These are phyloP conservation scores for Gymnodraco acuticeps DNA, from an alignment of 2,797 vertebrate species.

Conservation along the genomic window DNA sequence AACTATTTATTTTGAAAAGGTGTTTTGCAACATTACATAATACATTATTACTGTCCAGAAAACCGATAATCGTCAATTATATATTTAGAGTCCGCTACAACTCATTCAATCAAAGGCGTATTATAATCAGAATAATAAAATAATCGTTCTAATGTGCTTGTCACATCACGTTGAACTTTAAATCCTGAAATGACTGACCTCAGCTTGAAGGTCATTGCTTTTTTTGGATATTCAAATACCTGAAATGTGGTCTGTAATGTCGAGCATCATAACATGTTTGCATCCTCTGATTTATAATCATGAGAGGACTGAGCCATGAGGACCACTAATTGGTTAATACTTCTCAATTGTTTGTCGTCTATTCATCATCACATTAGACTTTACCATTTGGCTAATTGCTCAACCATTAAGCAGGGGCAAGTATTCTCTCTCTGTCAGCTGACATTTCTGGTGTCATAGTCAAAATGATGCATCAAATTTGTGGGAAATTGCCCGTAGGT, in stretches of 20 bases:
- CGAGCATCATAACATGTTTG: neutral
- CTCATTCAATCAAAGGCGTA: neutral
- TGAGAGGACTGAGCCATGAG: neutral
- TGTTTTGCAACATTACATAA: neutral
- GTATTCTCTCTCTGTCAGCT: neutral
- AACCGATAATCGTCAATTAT: no score
- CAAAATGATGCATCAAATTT: slow-evolving; percentile 13
- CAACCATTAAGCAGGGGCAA: neutral
- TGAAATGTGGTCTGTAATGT: neutral
- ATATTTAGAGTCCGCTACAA: no score
- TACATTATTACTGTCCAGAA: neutral
- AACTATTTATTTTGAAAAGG: neutral
- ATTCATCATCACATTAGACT: slow-evolving; percentile 15
- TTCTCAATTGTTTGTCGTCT: neutral
- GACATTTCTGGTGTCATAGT: slow-evolving; percentile 5
- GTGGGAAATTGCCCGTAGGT: neutral
- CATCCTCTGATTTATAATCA: neutral
- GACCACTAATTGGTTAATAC: neutral
- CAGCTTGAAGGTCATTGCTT: neutral
- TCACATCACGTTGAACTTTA: neutral
- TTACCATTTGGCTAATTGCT: slow-evolving; percentile 16
- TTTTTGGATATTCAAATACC: neutral
- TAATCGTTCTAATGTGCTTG: neutral
- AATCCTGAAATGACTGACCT: neutral
- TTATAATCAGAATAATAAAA: neutral